Base-by-base conservation (phyloP, 2,888 invertebrate species). In the Selenia dentaria region DNA sequence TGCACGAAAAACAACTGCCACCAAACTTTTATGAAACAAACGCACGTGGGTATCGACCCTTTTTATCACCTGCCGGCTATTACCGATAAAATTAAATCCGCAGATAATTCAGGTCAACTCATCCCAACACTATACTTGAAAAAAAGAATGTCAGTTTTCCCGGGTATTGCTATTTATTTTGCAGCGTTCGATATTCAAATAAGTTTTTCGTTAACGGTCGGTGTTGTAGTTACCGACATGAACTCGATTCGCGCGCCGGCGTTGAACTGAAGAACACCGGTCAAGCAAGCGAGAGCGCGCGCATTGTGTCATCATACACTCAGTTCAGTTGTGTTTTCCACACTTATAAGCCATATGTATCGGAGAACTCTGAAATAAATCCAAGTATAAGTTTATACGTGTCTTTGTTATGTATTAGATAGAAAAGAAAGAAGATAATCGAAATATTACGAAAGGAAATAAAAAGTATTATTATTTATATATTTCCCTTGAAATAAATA, bases 231-330 rank as follows among this genome's bases (percentile, higher is more conserved):
- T 12, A 20, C 50, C 59, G 75, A 83, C 88, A 80, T 82, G 78
- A 51, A 65, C 53, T 51, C 73, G 51, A 57, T 51, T 54, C 71
- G 71, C 77, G 70, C 67, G 86, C 73, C 73, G 69, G 78, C 74
- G 73, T 70, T 63, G 70, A 79, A 87, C 88, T 87, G 61, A 59
- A 54, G 46, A 46, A 60, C 70, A 68, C 71, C 79, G 80, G 83
- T 83, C 77, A 79, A 80, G 76, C 73, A 67, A 79, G 81, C 80
- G 79, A 69, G 68, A 79, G 81, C 80, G 79, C 69, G 32, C 62
- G 61, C 64, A 67, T 76, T 77, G 83, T 85, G 77, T 78, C 79
- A 75, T 79, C 73, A 60, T 55, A 6, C 22, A 58, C 8, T 16
- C 4, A 2, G 16, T 16, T 16, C 16, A 16, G 16, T 16, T 56